Conservation (phyloP, 2,888 invertebrate species). For the Ennomos erosarius region DNA sequence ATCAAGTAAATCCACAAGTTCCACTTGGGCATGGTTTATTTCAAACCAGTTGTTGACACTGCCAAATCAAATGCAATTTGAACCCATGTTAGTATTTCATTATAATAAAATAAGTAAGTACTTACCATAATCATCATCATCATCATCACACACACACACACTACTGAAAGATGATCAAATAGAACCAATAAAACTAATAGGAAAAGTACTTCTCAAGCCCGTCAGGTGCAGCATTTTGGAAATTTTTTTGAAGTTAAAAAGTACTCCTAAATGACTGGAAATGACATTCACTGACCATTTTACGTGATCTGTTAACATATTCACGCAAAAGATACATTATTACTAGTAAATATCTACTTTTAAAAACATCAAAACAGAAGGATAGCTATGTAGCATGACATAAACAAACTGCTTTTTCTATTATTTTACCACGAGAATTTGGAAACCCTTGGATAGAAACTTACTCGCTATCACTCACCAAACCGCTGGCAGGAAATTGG, state of each 20-base stretch:
- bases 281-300: too few relatives aligned
- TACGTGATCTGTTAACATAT: background rate
- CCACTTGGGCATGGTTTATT: too few relatives aligned
- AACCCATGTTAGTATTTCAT: conserved; percentile 1
- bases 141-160: too few relatives aligned
- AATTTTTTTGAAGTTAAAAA: too few relatives aligned
- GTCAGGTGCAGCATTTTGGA: too few relatives aligned
- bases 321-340: conserved; percentile 27
- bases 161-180: too few relatives aligned
- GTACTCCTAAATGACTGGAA: too few relatives aligned
- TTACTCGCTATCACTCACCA: conserved; percentile 81
- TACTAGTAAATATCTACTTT: conserved; percentile 31
- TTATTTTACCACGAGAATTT: conserved; percentile 48
- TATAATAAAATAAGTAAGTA: too few relatives aligned
- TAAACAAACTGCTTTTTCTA: conserved; percentile 36
- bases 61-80: conserved; percentile 30
- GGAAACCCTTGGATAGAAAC: conserved; percentile 66
- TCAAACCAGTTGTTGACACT: background rate
- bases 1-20: too few relatives aligned
- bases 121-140: too few relatives aligned
- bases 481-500: conserved; percentile 66
- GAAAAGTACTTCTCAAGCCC: too few relatives aligned
- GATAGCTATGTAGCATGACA: conserved; percentile 6
- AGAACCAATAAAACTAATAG: too few relatives aligned
- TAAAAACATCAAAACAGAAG: conserved; percentile 33